These are phyloP conservation scores for Macrochelys suwanniensis DNA, from an alignment of 2,797 vertebrate genomes.

Conservation along the genomic window DNA sequence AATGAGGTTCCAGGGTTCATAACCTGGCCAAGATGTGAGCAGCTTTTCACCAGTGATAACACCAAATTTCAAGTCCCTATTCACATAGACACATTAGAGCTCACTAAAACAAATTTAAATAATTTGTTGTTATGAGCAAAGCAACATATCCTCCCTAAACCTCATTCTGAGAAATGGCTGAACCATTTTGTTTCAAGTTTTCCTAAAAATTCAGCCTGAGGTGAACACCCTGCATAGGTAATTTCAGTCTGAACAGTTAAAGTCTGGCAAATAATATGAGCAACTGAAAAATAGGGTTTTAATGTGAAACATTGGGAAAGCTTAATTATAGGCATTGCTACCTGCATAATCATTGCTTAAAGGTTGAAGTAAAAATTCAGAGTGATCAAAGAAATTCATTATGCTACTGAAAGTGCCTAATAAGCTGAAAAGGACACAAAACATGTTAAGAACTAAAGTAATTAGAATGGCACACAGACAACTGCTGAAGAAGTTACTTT, in stretches of 20 bases:
- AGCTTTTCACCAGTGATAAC: not conserved
- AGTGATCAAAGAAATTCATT: not conserved
- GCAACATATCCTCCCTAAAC: not conserved
- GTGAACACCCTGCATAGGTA: fast-evolving
- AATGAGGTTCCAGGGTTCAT: not conserved
- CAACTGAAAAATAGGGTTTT: not conserved
- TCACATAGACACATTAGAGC: not conserved
- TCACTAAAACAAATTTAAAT: not conserved
- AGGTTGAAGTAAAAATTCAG: not conserved
- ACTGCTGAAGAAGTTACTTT: not conserved
- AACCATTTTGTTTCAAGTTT: not conserved
- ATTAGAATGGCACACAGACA: not conserved
- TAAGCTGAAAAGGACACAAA: not conserved
- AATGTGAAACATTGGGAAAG: fast-evolving
- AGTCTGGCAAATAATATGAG: not conserved
- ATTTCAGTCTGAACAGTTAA: not conserved
- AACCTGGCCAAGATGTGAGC: not conserved
- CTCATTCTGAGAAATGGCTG: fast-evolving
- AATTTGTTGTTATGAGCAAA: not conserved
- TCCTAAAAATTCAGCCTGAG: not conserved
- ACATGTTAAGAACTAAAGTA: not conserved
- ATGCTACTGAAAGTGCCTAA: not conserved
- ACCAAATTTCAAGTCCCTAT: not conserved
- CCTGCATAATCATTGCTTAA: not conserved
- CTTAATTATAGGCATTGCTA: not conserved